Conservation (phyloP, 2,797 vertebrate genomes). For the Basileuterus tristriatus region DNA sequence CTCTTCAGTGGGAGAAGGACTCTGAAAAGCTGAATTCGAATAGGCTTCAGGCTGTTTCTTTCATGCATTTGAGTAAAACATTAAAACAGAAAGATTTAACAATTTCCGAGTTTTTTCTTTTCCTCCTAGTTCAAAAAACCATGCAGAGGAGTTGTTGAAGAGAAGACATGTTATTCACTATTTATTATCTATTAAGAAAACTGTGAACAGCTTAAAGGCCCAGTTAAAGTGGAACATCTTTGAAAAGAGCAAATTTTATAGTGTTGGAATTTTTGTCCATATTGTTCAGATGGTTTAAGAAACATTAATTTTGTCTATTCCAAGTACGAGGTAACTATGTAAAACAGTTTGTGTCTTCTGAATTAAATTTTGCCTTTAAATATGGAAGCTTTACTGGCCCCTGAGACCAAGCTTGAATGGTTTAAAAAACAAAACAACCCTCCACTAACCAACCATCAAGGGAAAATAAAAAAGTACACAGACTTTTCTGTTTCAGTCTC, state of each 20-base stretch:
- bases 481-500: neutral
- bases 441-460: neutral
- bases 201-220: constrained; percentile 75
- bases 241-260: constrained; percentile 73
- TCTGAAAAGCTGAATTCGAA: neutral
- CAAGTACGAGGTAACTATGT: neutral
- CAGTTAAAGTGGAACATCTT: constrained; percentile 78
- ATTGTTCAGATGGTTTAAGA: neutral
- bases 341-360: neutral
- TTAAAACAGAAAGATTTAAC: neutral
- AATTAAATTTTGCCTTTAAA: neutral
- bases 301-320: neutral
- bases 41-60: neutral
- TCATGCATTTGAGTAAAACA: neutral
- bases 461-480: accelerated
- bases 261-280: neutral
- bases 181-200: constrained; percentile 78
- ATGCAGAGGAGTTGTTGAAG: constrained; percentile 72
- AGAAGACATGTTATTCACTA: constrained; percentile 67
- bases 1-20: neutral
- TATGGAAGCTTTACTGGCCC: neutral
- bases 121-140: constrained; percentile 74
- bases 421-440: accelerated
- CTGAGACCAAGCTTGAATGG: neutral
- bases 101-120: neutral